Conservation (phyloP, 2,797 vertebrate genomes). For the Poeciliopsis turneri region DNA sequence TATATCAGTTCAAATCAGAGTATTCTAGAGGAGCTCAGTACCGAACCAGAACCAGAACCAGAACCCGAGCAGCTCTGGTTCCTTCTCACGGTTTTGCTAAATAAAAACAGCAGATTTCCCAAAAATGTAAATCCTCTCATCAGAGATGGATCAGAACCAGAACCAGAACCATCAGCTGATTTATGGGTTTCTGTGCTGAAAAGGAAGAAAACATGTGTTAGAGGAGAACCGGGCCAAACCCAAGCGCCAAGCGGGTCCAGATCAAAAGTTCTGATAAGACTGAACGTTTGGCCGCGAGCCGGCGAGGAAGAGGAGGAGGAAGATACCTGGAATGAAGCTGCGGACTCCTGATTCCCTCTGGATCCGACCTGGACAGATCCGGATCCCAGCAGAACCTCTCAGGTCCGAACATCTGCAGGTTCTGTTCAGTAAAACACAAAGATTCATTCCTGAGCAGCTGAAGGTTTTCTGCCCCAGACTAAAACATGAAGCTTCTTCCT, state of each 20-base stretch:
- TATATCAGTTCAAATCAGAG: background rate
- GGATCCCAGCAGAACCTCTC: background rate
- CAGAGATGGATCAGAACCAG: background rate
- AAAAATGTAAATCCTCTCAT: background rate
- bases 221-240: constrained; percentile 6
- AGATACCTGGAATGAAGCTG: background rate
- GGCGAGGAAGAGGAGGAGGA: background rate
- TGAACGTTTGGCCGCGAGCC: background rate
- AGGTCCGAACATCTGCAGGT: too few species aligned
- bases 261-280: constrained; percentile 13
- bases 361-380: background rate
- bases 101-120: constrained; percentile 11
- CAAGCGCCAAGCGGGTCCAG: background rate
- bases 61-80: background rate
- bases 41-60: background rate
- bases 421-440: background rate
- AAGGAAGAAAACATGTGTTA: constrained; percentile 33
- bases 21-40: background rate
- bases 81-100: background rate
- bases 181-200: constrained; percentile 12
- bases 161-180: constrained; percentile 5
- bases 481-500: too few species aligned
- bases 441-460: background rate
- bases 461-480: background rate
- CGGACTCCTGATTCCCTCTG: background rate